Evolutionary conservation across 1,140 invertebrate species (phyloP).

Genomic region (Cherax quadricarinatus): DNA sequence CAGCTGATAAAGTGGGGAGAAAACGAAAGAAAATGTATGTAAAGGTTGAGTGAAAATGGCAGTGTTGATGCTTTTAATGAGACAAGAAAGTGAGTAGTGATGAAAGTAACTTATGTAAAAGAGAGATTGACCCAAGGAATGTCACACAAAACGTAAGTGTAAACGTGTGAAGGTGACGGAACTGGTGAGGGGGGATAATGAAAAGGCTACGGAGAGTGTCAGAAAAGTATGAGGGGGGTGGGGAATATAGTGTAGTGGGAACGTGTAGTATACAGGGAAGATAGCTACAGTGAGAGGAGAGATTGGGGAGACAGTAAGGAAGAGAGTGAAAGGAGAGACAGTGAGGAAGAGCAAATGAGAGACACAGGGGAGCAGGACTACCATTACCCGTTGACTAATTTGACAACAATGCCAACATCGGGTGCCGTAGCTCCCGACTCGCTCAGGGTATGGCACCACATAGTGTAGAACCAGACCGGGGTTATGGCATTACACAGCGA

Average conservation of each 20-base stretch:
- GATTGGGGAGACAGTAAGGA: neutral
- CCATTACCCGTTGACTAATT: neutral
- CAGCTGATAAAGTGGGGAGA: neutral
- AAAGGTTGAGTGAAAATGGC: neutral
- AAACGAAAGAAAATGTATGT: neutral
- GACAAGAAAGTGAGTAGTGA: neutral
- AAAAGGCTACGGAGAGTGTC: no score
- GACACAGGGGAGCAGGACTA: neutral
- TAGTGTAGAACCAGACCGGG: neutral
- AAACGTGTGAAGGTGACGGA: no score
- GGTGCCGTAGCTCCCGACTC: conserved; percentile 4
- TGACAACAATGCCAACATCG: conserved; percentile 17
- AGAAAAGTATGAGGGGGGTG: no score
- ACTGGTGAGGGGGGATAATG: no score
- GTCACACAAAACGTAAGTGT: no score
- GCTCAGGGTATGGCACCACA: neutral
- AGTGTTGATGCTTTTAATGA: no score
- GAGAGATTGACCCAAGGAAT: no score
- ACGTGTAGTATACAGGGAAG: neutral
- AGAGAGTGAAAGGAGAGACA: neutral
- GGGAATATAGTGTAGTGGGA: no score
- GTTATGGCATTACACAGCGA: no score
- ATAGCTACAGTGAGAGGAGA: neutral
- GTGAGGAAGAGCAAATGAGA: neutral
- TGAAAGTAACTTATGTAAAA: neutral